Conservation (phyloP, 2,797 vertebrate species). For the Gymnoscopelus microlampas region DNA sequence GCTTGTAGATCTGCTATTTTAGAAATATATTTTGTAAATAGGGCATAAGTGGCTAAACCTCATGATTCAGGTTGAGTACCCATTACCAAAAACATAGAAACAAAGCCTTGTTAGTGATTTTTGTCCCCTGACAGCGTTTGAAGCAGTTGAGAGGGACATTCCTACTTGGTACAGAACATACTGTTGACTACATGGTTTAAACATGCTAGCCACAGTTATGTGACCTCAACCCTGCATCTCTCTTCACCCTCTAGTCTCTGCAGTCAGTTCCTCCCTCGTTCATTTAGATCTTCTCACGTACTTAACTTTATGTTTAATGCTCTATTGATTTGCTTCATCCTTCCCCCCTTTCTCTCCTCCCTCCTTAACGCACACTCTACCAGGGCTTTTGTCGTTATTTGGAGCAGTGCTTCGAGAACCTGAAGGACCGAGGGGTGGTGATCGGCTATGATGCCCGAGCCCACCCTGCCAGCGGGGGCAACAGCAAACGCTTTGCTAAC, state of each 20-base stretch:
- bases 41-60: background rate
- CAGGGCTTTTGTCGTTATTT: conserved; percentile 95
- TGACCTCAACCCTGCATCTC: background rate
- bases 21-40: no score
- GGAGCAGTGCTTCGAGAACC: conserved; percentile 86
- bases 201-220: background rate
- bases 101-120: conserved; percentile 4
- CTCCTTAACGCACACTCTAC: conserved; percentile 10
- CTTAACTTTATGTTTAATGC: background rate
- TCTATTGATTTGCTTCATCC: background rate
- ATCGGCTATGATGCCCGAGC: conserved; percentile 94
- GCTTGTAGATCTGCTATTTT: no score
- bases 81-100: background rate
- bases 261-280: background rate
- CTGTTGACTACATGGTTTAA: background rate
- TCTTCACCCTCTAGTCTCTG: background rate
- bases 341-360: background rate
- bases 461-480: conserved; percentile 88
- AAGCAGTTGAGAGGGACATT: background rate
- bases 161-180: background rate
- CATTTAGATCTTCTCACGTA: background rate
- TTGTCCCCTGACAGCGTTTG: background rate
- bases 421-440: conserved; percentile 91
- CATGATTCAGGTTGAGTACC: background rate
- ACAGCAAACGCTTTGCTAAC: conserved; percentile 90